Evolutionary conservation across 2,888 invertebrate genomes (phyloP).

Genomic region (Epistrophe eligans): DNA sequence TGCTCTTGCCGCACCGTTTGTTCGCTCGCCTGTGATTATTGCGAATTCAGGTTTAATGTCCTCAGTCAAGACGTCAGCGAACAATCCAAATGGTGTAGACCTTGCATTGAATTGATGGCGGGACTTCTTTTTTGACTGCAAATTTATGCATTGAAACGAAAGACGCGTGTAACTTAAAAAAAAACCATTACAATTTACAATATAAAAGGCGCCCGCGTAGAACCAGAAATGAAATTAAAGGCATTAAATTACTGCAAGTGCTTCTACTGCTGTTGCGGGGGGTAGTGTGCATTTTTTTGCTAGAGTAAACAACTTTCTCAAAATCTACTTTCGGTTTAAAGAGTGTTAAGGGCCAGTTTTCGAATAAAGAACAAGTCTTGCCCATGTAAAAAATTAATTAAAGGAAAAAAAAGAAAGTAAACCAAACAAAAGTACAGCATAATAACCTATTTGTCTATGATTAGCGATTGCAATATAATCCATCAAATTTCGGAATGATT

Average conservation of each 20-base stretch:
- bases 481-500: too few species aligned
- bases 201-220: slow-evolving; percentile 1
- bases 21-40: slow-evolving; percentile 71
- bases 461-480: background rate
- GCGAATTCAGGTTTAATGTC: slow-evolving; percentile 46
- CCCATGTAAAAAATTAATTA: too few species aligned
- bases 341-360: too few species aligned
- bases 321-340: background rate
- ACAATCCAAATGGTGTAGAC: slow-evolving; percentile 64
- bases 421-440: background rate
- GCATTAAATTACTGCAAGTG: slow-evolving; percentile 62
- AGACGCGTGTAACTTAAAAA: background rate
- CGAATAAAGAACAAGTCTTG: background rate
- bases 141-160: slow-evolving; percentile 23
- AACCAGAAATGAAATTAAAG: slow-evolving; percentile 13
- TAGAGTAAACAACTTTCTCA: background rate
- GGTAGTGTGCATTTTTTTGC: slow-evolving; percentile 64
- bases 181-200: background rate
- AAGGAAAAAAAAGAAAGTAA: background rate
- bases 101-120: slow-evolving; percentile 70
- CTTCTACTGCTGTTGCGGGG: slow-evolving; percentile 61
- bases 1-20: slow-evolving; percentile 81
- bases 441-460: background rate
- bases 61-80: slow-evolving; percentile 47
- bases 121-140: slow-evolving; percentile 9